These are phyloP conservation scores for Atopsyche davidsoni DNA, from an alignment of 1,140 invertebrate genomes.

Conservation along the genomic window DNA sequence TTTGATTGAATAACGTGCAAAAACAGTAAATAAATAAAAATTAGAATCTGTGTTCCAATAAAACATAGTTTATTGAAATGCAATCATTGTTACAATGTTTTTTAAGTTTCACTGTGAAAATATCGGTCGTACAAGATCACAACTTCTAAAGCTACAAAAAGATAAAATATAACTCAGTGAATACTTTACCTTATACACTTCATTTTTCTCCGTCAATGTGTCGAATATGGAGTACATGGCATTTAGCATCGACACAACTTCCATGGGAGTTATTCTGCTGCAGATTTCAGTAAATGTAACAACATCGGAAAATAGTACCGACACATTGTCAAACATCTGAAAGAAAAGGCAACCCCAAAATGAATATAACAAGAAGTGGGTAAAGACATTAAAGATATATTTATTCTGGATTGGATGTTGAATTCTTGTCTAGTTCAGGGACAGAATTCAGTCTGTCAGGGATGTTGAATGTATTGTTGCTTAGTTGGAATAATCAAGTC, in stretches of 20 bases:
- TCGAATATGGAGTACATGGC: conserved; percentile 93
- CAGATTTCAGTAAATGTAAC: conserved; percentile 97
- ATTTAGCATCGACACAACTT: conserved; percentile 95
- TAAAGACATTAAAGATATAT: no score
- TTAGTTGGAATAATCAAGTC: no score
- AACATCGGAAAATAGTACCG: conserved; percentile 94
- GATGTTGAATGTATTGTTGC: no score
- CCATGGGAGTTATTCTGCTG: conserved; percentile 89
- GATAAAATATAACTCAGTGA: no score
- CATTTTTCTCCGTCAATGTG: conserved; percentile 83
- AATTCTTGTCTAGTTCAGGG: no score
- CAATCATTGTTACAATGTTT: no score
- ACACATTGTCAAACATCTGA: conserved; percentile 92
- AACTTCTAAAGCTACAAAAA: neutral
- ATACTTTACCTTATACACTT: conserved; percentile 84
- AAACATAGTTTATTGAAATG: neutral
- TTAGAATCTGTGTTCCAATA: conserved; percentile 8
- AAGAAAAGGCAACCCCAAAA: no score
- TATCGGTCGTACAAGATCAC: conserved; percentile 1
- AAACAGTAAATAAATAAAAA: conserved; percentile 8
- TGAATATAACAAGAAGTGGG: no score
- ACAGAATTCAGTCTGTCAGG: no score
- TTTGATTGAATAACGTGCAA: neutral
- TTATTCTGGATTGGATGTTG: no score
- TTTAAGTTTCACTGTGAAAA: conserved; percentile 1